Evolutionary conservation across 2,888 invertebrate genomes (phyloP).

Genomic region (Nysson spinosus): DNA sequence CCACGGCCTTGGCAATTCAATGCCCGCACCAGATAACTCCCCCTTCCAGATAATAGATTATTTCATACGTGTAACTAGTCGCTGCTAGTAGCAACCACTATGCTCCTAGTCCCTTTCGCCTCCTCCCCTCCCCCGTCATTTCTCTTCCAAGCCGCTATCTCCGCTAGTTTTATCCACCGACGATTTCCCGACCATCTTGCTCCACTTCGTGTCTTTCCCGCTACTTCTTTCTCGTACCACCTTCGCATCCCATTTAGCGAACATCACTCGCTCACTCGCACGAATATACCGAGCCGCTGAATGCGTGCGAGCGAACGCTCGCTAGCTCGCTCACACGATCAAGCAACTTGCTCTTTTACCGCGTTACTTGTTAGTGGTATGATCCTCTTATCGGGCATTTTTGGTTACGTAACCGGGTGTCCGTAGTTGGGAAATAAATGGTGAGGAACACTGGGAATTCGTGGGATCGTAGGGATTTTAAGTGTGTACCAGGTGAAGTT

Average conservation of each 20-base stretch:
- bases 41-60: slow-evolving; percentile 75
- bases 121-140: slow-evolving; percentile 2
- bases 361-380: slow-evolving; percentile 58
- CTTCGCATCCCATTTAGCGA: too few relatives aligned
- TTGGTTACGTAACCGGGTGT: neutral
- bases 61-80: slow-evolving; percentile 75
- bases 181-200: too few relatives aligned
- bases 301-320: too few relatives aligned
- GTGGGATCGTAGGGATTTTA: neutral
- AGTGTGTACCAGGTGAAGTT: too few relatives aligned
- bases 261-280: too few relatives aligned
- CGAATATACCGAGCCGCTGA: too few relatives aligned
- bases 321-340: slow-evolving; percentile 27
- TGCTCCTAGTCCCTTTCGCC: slow-evolving; percentile 22
- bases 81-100: slow-evolving; percentile 55
- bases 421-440: neutral
- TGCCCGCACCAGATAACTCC: slow-evolving; percentile 76
- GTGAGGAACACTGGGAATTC: neutral
- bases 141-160: too few relatives aligned
- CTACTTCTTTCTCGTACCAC: slow-evolving; percentile 16
- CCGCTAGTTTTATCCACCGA: too few relatives aligned
- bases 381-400: slow-evolving; percentile 45
- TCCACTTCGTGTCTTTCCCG: slow-evolving; percentile 19
- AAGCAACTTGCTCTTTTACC: slow-evolving; percentile 16
- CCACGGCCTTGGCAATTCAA: slow-evolving; percentile 76